Evolutionary conservation across 2,797 vertebrate genomes (phyloP).

Genomic region (Typhlichthys eigenmanni): DNA sequence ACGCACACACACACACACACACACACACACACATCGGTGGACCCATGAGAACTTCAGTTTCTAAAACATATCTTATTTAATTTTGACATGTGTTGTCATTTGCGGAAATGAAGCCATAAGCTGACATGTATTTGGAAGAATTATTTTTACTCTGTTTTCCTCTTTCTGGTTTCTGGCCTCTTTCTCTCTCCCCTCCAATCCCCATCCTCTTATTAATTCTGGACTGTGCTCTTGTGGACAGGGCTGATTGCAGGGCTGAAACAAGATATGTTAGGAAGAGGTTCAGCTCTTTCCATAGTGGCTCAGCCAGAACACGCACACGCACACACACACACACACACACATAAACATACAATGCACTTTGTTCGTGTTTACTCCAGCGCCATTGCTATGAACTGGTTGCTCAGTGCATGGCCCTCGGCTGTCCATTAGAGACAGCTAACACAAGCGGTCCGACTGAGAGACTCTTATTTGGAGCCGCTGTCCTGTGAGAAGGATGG

Average conservation of each 20-base stretch:
- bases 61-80: constrained; percentile 1
- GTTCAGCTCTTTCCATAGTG: constrained; percentile 61
- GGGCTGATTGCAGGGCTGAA: constrained; percentile 71
- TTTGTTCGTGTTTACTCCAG: constrained; percentile 42
- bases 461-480: constrained; percentile 65
- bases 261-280: constrained; percentile 64
- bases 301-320: constrained; percentile 58
- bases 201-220: constrained; percentile 64
- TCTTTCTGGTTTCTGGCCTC: constrained; percentile 35
- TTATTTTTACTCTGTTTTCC: constrained; percentile 18
- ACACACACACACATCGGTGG: not conserved
- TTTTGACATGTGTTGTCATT: not conserved
- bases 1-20: not conserved
- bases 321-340: constrained; percentile 25
- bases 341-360: constrained; percentile 26
- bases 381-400: constrained; percentile 48
- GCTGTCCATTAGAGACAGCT: constrained; percentile 70
- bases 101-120: constrained; percentile 1
- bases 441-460: constrained; percentile 67
- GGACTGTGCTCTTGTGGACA: constrained; percentile 65
- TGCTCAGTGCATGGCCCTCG: constrained; percentile 56
- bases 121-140: constrained; percentile 6
- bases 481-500: constrained; percentile 42
- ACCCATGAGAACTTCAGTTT: constrained; percentile 13
- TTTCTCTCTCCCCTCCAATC: constrained; percentile 28